These are phyloP conservation scores for Cryptops parisi DNA, from an alignment of 2,888 invertebrate species.

Conservation along the genomic window DNA sequence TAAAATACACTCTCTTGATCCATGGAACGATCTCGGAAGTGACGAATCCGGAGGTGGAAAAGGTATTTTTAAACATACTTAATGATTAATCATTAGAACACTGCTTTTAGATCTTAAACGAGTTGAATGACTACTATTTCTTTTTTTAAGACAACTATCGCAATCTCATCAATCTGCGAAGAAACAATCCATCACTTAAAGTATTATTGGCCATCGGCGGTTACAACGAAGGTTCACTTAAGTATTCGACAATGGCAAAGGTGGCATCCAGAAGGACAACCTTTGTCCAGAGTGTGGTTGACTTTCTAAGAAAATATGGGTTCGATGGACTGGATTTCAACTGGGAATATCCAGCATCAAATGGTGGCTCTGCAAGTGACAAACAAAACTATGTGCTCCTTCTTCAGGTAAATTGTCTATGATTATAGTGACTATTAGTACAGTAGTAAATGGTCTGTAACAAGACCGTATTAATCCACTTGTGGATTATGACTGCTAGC, in stretches of 20 bases:
- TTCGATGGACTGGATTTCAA: not conserved
- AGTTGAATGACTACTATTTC: no score
- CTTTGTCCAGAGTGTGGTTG: not conserved
- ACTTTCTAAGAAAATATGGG: not conserved
- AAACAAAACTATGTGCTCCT: not conserved
- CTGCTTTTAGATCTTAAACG: no score
- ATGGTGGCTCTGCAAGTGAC: not conserved
- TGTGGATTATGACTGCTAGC: no score
- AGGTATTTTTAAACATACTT: slow-evolving; percentile 14
- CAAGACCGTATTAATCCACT: no score
- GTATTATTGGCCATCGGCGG: not conserved
- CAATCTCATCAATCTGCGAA: not conserved
- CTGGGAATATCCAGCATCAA: not conserved
- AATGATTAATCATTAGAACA: no score
- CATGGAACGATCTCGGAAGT: slow-evolving; percentile 13
- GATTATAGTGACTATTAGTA: no score
- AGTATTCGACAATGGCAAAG: not conserved
- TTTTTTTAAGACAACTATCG: not conserved
- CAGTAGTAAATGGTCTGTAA: no score
- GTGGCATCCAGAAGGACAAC: not conserved
- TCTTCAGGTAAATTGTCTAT: no score
- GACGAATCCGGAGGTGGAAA: slow-evolving; percentile 9
- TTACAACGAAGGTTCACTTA: not conserved
- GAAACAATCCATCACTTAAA: not conserved
- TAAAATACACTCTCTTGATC: slow-evolving; percentile 11